These are phyloP conservation scores for Corydoras maculifer DNA, from an alignment of 2,113 vertebrate species.

Conservation along the genomic window DNA sequence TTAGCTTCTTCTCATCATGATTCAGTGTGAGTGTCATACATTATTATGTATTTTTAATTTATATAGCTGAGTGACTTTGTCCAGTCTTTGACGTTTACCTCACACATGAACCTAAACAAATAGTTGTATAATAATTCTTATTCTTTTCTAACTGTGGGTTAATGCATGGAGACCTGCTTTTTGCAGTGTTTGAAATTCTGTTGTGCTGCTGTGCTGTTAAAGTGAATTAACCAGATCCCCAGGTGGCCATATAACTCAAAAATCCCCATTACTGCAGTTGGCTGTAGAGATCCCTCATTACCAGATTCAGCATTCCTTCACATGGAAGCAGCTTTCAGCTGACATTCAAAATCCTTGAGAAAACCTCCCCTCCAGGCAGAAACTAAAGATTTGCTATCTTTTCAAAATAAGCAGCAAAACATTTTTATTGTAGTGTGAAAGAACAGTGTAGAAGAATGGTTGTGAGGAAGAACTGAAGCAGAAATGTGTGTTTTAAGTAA, in stretches of 20 bases:
- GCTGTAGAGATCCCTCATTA: conserved; percentile 14
- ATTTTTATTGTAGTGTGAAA: neutral
- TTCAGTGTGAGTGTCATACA: no score
- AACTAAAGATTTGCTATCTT: neutral
- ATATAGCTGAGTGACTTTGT: no score
- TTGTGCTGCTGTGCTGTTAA: neutral
- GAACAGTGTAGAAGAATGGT: no score
- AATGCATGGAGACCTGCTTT: no score
- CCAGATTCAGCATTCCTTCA: conserved; percentile 18
- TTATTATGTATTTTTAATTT: no score
- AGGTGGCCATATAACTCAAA: conserved; percentile 12
- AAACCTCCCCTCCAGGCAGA: neutral
- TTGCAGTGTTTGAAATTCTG: neutral
- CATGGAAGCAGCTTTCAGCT: neutral
- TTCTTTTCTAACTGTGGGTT: no score
- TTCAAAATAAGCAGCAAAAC: neutral
- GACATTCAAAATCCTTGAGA: neutral
- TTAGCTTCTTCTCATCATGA: neutral
- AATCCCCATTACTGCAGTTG: conserved; percentile 1
- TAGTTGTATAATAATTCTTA: no score
- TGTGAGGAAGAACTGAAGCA: neutral
- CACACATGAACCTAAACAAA: no score
- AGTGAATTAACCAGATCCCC: conserved; percentile 11
- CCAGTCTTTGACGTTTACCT: no score
- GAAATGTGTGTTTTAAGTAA: neutral